Base-by-base conservation (phyloP, 2,113 vertebrate genomes). In the Craseonycteris thonglongyai region DNA sequence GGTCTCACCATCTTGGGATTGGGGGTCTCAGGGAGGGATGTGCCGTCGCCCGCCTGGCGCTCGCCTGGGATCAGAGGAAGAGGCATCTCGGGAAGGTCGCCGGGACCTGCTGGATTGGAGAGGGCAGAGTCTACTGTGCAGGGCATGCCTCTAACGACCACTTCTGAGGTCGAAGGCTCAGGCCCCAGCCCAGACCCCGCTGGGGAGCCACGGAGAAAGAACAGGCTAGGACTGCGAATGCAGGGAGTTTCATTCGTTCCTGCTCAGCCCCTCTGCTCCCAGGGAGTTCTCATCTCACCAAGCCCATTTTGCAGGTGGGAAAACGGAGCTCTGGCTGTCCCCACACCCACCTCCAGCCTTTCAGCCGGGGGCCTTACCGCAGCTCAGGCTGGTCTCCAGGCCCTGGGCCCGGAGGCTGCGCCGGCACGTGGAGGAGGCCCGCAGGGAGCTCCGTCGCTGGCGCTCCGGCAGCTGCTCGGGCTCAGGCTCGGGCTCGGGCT, bases 11-110 rank as follows among this genome's bases (percentile, higher is more conserved):
- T 99, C 98, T 98, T 99, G 96, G 99, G 99, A 97, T 99, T 99
- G 86, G 99, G 99, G 30, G 99, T 99, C 98, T 99, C 99, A 0
- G 99, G 99, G 92, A 99, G 99, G 94, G 99, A 99, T 0, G 99
- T 99, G 96, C 99, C 99, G 0, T 99, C 99, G 0, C 99, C 99
- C 14, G 99, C 99, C 97, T 99, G 99, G 88, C 99, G 99, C 98
- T 99, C 99, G 88, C 99, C 99, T 5, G 99, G 98, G 93, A 98
- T 99, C 96, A 99, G 98, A 95, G 98, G 98, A 40, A 98, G 98
- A 0, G 99, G 98, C 80, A 98, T 97, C 94, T 99, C 99, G 83
- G 98, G 97, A 28, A 98, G 98, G 87, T 99, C 99, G 6, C 98
- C 97, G 94, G 98, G 98, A 26, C 97, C 98, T 98, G 96, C 33